Evolutionary conservation across 2,888 invertebrate genomes (phyloP), one percentile per base, ranked within the genome.

Genomic region (Colostygia pectinataria): DNA sequence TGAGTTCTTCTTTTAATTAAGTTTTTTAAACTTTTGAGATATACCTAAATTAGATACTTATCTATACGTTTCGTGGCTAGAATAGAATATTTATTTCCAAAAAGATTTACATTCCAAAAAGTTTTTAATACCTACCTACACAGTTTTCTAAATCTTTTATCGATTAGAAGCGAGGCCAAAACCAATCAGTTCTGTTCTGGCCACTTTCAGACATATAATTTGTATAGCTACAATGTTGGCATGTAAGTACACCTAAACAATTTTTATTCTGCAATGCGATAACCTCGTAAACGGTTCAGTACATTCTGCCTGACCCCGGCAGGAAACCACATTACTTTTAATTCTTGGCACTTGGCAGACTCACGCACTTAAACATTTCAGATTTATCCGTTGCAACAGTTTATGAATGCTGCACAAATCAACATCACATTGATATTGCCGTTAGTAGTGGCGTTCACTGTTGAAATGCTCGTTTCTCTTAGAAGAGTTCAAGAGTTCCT

Each of bases 381-480:
- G 90, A 88, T 90, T 44, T 90, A 87, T 53, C 88, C 87, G 1
- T 60, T 91, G 32, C 86, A 91, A 61, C 88, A 90, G 58, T 90
- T 90, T 56, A 77, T 91, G 67, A 80, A 59, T 34, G 77, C 86
- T 14, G 84, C 82, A 1, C 87, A 89, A 64, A 69, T 90, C 20
- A 90, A 89, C 56, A 73, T 90, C 8, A 85, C 90, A 1, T 59
- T 90, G 46, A 69, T 90, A 10, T 63, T 90, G 45, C 90, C 90
- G 0, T 63, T 92, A 3, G 90, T 92, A 20, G 68, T 93, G 9
- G 82, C 92, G 0, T 92, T 92, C 54, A 83, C 91, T 4, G 91
- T 92, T 0, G 93, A 93, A 55, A 77, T 92, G 15, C 63, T 91
- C 0, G 94, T 90, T 1, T 81, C 90, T 0, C 52, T 90, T 1